Evolutionary conservation across 1,140 invertebrate genomes (phyloP), one percentile per base, ranked within the genome.

Genomic region (Pseudoatta argentina): DNA sequence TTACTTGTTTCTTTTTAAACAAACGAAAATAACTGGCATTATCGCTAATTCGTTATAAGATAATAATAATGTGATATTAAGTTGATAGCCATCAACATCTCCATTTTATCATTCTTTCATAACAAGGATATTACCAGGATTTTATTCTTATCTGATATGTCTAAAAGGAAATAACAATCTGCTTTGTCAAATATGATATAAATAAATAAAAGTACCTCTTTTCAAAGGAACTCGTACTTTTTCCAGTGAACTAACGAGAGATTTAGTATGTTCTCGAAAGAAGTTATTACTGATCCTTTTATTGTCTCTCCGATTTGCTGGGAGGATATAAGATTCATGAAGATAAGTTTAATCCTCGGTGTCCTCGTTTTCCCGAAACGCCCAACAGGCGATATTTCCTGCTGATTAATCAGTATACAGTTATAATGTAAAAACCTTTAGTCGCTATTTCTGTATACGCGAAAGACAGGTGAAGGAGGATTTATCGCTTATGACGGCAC

Each of bases 351-450:
- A 82, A 82, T 82, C 53, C 67, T 24, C 39, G n/a, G 18, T 18
- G 67, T n/a, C 21, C 79, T 82, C 55, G 14, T 73, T 82, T 59
- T 82, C 18, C 16, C 18, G 44, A 82, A 44, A 69, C 10, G 10
- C 7, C 7, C 34, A 30, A 55, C 30, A 59, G 39, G 4, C 39
- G 1, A 83, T 83, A 51, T 73, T 83, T 75, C 27, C 16, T 4
- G 18, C 24, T 21, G 55, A 34, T 59, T 39, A 57, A 83, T 53
- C 24, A 34, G 55, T 21, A 21, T 10, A 72, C 73, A 82, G 55
- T 82, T 51, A 30, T 72, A 72, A 82, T 48, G 39, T 6, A 12
- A n/a, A 7, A 73, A 73, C 63, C 69, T 83, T 83, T 18, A 73
- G 39, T 12, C 30, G 5, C 30, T 59, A 59, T 72, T 61, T 14